Conservation (phyloP, 2,113 vertebrate genomes). For the Paraplagusia blochii region DNA sequence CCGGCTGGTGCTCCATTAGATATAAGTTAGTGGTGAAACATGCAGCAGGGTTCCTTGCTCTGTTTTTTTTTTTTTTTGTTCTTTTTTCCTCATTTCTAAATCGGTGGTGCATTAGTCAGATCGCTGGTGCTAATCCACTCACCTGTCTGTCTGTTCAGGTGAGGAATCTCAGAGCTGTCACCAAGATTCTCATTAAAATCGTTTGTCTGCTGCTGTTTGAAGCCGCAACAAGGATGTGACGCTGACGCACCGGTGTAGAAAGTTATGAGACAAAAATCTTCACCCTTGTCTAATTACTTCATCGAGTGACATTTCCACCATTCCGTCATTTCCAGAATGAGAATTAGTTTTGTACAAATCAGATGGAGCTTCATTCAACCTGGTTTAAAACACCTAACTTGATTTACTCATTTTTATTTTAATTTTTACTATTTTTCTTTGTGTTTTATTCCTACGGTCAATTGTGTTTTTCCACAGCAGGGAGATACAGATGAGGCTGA, state of each 20-base stretch:
- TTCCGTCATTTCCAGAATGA: no score
- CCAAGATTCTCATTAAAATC: slow-evolving; percentile 16
- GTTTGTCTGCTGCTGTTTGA: slow-evolving; percentile 24
- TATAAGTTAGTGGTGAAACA: not conserved
- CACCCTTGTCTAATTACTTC: no score
- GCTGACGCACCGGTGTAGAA: not conserved
- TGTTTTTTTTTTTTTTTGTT: slow-evolving; percentile 14
- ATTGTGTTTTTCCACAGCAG: no score
- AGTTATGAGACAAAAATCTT: no score
- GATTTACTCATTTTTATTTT: no score
- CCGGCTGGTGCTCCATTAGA: not conserved
- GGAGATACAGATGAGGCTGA: no score
- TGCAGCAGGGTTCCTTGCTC: slow-evolving; percentile 6
- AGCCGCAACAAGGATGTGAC: slow-evolving; percentile 21
- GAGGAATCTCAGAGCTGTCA: slow-evolving; percentile 43
- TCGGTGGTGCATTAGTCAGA: slow-evolving; percentile 63
- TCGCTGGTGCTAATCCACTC: slow-evolving; percentile 60
- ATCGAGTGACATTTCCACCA: no score
- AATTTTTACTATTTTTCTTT: no score
- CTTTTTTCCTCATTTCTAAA: slow-evolving; percentile 48
- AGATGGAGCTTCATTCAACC: no score
- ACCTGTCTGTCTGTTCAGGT: slow-evolving; percentile 55
- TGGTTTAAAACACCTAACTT: no score
- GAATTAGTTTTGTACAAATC: no score
- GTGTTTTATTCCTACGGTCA: no score